Conservation (phyloP, 1,140 invertebrate species). For the Stratiolaelaps scimitus region DNA sequence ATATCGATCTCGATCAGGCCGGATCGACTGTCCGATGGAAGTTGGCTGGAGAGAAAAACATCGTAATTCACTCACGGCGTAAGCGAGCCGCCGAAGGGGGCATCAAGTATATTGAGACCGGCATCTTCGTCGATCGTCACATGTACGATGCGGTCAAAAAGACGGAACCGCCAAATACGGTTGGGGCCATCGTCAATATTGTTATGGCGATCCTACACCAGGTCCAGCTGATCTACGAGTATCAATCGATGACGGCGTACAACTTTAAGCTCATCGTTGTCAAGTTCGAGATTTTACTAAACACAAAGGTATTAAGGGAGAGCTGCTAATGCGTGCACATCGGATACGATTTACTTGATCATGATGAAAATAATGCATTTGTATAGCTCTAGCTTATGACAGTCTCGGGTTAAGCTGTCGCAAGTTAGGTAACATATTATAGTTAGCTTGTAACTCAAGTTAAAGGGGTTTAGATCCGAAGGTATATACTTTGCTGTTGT, state of each 20-base stretch:
- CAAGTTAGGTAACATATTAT: background rate
- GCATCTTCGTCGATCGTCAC: constrained; percentile 38
- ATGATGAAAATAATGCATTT: too few species aligned
- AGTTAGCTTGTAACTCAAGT: too few species aligned
- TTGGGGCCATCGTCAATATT: constrained; percentile 35
- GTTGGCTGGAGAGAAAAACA: background rate
- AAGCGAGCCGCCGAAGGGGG: background rate
- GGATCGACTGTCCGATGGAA: background rate
- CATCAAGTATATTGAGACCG: constrained; percentile 38
- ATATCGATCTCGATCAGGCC: background rate
- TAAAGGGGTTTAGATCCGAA: too few species aligned
- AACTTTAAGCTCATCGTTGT: constrained; percentile 35
- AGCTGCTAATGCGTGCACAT: too few species aligned
- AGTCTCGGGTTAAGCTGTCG: too few species aligned
- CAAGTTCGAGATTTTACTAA: constrained; percentile 34
- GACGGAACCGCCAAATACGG: constrained; percentile 26
- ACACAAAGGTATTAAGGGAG: constrained; percentile 28
- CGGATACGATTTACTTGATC: too few species aligned
- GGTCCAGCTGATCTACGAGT: constrained; percentile 37
- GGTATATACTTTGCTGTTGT: too few species aligned
- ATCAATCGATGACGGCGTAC: constrained; percentile 34
- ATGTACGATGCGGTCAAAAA: constrained; percentile 34
- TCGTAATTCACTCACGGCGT: background rate
- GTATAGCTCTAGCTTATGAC: too few species aligned
- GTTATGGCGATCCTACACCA: constrained; percentile 38